Conservation (phyloP, 2,113 vertebrate species). For the Camelus dromedarius region DNA sequence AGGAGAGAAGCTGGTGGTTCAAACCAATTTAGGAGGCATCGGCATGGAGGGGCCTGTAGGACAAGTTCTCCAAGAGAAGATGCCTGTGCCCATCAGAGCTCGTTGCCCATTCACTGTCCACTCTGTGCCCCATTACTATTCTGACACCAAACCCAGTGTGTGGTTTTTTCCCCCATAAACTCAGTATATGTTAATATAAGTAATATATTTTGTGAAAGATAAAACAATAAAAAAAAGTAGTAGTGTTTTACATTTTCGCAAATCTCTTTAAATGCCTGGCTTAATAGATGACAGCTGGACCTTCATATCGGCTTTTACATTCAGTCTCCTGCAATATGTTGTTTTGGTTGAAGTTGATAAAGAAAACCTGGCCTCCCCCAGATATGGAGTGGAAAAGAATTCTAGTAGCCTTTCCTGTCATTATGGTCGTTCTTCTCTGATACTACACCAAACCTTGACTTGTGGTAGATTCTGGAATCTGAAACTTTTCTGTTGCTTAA, state of each 20-base stretch:
- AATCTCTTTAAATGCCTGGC: neutral
- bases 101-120: accelerated
- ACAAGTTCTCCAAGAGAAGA: neutral
- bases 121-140: neutral
- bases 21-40: neutral
- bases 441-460: neutral
- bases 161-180: neutral
- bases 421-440: neutral
- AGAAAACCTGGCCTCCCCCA: neutral
- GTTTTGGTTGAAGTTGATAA: neutral
- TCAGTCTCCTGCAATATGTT: neutral
- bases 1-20: neutral
- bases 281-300: neutral
- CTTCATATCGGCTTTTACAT: neutral
- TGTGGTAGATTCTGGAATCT: neutral
- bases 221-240: neutral
- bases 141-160: neutral
- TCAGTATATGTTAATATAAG: neutral
- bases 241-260: neutral
- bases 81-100: neutral
- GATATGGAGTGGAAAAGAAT: no score
- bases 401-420: neutral
- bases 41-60: accelerated
- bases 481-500: neutral
- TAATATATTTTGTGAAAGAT: constrained; percentile 6